A percentile compares a stretch with the other conserved stretches of the same genome.
Evolutionary conservation across 1,140 invertebrate genomes (phyloP).

Genomic region (Drosophila ironensis): DNA sequence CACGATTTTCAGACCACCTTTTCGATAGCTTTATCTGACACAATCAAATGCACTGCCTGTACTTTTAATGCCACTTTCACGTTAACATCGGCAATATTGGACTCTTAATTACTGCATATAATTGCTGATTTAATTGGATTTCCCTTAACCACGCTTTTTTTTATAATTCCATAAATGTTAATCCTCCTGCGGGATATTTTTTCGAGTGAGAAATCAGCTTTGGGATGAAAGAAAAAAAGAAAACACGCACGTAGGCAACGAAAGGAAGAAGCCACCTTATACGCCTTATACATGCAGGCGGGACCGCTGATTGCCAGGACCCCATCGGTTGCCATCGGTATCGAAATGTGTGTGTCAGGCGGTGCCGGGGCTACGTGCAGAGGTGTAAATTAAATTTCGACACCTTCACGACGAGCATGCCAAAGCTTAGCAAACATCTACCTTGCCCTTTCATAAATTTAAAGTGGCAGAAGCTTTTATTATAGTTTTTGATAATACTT

Average conservation of each 20-base stretch:
- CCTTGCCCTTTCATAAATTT: neutral
- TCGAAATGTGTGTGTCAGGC: conserved; percentile 20
- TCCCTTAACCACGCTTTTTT: no score
- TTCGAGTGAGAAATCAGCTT: neutral
- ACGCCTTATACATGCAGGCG: conserved; percentile 8
- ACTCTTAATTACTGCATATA: no score
- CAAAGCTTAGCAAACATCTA: conserved; percentile 27
- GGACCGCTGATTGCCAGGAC: conserved; percentile 55
- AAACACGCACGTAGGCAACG: neutral
- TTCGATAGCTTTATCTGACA: no score
- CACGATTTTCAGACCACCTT: no score
- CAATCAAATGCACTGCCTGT: no score
- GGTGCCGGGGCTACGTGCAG: conserved; percentile 54
- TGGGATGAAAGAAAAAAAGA: neutral
- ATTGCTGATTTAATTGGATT: neutral
- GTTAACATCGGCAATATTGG: no score
- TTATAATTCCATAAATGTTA: no score
- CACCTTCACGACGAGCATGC: conserved; percentile 57
- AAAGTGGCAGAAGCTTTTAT: neutral
- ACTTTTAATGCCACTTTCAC: no score
- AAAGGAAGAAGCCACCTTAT: neutral
- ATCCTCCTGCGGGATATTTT: neutral
- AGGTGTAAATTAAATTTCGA: conserved; percentile 78
- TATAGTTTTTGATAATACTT: no score
- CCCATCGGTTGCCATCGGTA: conserved; percentile 51